A percentile compares a stretch with the other conserved stretches of the same genome.
phyloP scores from a whole-genome alignment of 2,888 invertebrate species.

The Agriopis aurantiaria region DNA sequence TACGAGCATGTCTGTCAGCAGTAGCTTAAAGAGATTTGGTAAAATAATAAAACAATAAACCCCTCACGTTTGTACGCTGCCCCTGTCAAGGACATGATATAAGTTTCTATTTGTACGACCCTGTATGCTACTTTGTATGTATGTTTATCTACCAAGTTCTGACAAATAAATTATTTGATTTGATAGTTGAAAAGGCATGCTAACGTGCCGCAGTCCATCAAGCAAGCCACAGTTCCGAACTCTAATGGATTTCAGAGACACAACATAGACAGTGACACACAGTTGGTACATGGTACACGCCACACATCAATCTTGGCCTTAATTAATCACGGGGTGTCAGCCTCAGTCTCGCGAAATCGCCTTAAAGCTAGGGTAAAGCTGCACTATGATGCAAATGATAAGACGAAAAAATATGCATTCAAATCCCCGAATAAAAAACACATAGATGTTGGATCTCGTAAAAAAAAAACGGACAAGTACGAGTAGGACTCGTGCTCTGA shows the following conservation, averaged over 20 bases:
- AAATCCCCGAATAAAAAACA: neutral
- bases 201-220: conserved; percentile 9
- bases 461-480: too few relatives aligned
- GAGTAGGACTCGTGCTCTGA: too few relatives aligned
- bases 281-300: conserved; percentile 17
- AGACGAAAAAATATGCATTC: neutral
- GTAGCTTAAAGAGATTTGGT: too few relatives aligned
- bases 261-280: conserved; percentile 34
- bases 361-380: conserved; percentile 48
- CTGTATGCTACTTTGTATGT: too few relatives aligned
- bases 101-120: too few relatives aligned
- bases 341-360: conserved; percentile 47
- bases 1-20: too few relatives aligned
- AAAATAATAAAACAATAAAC: too few relatives aligned
- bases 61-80: too few relatives aligned
- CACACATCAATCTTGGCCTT: conserved; percentile 48
- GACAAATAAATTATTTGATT: too few relatives aligned
- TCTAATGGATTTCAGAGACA: conserved; percentile 44
- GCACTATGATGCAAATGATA: neutral
- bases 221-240: conserved; percentile 25
- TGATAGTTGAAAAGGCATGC: neutral
- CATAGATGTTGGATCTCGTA: too few relatives aligned
- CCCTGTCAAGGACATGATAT: too few relatives aligned
- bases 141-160: too few relatives aligned
- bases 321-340: conserved; percentile 46